Evolutionary conservation across 2,888 invertebrate genomes (phyloP), one percentile per base, ranked within the genome.

Genomic region (Cantharis flavilabris): DNA sequence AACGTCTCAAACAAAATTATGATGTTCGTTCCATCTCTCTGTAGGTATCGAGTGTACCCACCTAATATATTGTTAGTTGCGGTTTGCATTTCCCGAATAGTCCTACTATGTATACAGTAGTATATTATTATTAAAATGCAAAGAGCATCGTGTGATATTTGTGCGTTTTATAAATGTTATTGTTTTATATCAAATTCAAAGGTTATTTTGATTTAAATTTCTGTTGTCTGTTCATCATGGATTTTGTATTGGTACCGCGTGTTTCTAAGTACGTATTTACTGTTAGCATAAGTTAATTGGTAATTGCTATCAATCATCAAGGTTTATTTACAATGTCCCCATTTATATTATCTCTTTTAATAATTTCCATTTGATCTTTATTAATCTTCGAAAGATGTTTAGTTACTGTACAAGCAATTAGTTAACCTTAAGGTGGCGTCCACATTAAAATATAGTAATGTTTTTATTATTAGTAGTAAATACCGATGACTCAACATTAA

Each of bases 401-500:
- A 7, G 49, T 49, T 49, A n/a, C n/a, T n/a, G n/a, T 49, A n/a
- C 49, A 7, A 49, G 49, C 49, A 49, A 49, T 49, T 49, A 49
- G n/a, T 49, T 49, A 49, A 49, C 49, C n/a, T 49, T n/a, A n/a
- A 49, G 49, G 49, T 49, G 7, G 7, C 49, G 49, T 49, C 49
- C 49, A 49, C 49, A n/a, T 49, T 49, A 49, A 49, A 49, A n/a
- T 49, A 49, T 49, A 33, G 73, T 73, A 73, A 87, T 83, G 85
- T 88, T 87, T 86, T 86, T 84, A 83, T 79, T 84, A 81, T 30
- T 84, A 84, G 85, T 88, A 67, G 18, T 67, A 67, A 67, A 67
- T 67, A 86, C 82, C 84, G 86, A 87, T 88, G 88, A 88, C 86
- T 88, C 87, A 88, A 87, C 88, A 85, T 84, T 86, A 85, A 86